Percentiles rank a stretch among this genome's conserved stretches.
phyloP scores from a whole-genome alignment of 2,113 vertebrate species.

The Australoheros scitulus region DNA sequence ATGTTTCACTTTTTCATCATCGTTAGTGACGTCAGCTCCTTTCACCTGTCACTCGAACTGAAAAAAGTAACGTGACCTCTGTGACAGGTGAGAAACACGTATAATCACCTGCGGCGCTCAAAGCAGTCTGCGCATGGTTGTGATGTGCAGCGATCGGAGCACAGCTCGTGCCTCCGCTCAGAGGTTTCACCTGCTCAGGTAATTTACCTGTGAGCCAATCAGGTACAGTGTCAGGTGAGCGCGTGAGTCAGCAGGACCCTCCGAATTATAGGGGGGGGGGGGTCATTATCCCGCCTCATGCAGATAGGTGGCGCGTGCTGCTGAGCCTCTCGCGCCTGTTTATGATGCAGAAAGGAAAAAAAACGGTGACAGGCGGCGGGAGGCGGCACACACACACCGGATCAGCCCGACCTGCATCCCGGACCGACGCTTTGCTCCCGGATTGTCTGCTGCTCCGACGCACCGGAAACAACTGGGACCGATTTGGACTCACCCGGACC shows the following conservation, averaged over 20 bases:
- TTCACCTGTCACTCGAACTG: not conserved
- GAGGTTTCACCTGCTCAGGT: too few relatives aligned
- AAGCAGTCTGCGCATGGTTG: constrained; percentile 1
- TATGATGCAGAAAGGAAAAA: constrained; percentile 88
- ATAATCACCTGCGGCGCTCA: not conserved
- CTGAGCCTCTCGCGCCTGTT: constrained; percentile 88
- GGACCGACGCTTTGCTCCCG: constrained; percentile 84
- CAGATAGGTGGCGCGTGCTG: constrained; percentile 95
- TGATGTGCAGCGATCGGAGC: not conserved
- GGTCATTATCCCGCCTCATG: constrained; percentile 92
- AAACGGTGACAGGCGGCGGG: constrained; percentile 67
- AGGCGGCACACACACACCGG: constrained; percentile 91
- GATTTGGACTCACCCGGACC: not conserved
- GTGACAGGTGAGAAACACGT: not conserved
- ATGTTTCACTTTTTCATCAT: not conserved
- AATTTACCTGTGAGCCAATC: constrained; percentile 59
- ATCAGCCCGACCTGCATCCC: constrained; percentile 91
- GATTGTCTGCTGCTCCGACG: not conserved
- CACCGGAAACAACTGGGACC: not conserved
- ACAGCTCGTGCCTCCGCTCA: not conserved
- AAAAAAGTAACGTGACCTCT: not conserved
- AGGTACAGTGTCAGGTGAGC: constrained; percentile 3
- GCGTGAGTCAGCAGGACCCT: not conserved
- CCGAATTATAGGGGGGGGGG: not conserved
- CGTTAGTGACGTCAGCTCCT: not conserved